Percentiles rank a stretch among this genome's conserved stretches.
Evolutionary conservation across 2,888 invertebrate genomes (phyloP).

Genomic region (Drosophila maculinotata): DNA sequence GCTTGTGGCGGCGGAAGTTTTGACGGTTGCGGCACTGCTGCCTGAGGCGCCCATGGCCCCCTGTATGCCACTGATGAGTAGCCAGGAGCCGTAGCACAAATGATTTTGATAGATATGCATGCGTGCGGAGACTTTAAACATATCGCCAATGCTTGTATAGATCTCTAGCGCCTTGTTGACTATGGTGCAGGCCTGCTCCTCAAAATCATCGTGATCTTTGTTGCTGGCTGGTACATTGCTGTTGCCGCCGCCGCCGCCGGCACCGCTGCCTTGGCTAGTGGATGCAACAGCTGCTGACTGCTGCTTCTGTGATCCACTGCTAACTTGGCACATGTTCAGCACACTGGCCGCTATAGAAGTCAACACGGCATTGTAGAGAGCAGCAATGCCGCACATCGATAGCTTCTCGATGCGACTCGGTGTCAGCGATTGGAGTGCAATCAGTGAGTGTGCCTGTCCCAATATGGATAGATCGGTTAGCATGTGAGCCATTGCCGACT

Average conservation of each 20-base stretch:
- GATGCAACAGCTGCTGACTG: slow-evolving; percentile 49
- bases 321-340: slow-evolving; percentile 87
- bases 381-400: slow-evolving; percentile 92
- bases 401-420: slow-evolving; percentile 93
- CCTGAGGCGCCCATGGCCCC: slow-evolving; percentile 90
- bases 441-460: slow-evolving; percentile 92
- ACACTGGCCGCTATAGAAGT: slow-evolving; percentile 89
- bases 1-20: slow-evolving; percentile 76
- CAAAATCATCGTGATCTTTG: slow-evolving; percentile 90
- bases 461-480: slow-evolving; percentile 93
- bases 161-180: slow-evolving; percentile 95
- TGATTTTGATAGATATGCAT: slow-evolving; percentile 96
- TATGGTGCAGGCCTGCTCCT: slow-evolving; percentile 92
- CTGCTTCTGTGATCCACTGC: slow-evolving; percentile 85
- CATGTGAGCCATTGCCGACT: slow-evolving; percentile 90
- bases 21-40: slow-evolving; percentile 86
- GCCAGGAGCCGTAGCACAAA: slow-evolving; percentile 94
- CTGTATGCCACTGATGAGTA: slow-evolving; percentile 94
- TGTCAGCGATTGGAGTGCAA: slow-evolving; percentile 94
- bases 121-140: slow-evolving; percentile 93
- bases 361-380: slow-evolving; percentile 91
- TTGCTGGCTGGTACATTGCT: slow-evolving; percentile 28
- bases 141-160: slow-evolving; percentile 92
- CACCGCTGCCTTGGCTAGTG: slow-evolving; percentile 60
- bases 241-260: slow-evolving; percentile 33